phyloP scores from a whole-genome alignment of 2,888 invertebrate genomes.

The Tetramorium bicarinatum region DNA sequence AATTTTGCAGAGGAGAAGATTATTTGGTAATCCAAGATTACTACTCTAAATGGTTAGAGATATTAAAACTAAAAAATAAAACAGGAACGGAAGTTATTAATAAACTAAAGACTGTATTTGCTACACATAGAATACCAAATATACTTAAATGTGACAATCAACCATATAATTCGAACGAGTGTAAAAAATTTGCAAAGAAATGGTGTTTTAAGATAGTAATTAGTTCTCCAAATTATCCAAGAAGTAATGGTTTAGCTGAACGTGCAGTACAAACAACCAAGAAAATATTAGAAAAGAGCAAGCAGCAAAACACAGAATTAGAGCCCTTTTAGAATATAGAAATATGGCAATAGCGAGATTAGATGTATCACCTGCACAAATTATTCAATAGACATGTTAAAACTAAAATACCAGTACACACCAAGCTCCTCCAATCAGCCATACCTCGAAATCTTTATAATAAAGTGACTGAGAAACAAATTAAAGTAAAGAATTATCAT shows the following conservation, averaged over 20 bases:
- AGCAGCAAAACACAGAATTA: neutral
- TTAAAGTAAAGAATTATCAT: neutral
- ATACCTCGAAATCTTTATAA: too few species aligned
- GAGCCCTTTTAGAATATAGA: neutral
- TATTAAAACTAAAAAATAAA: neutral
- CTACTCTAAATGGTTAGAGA: slow-evolving; percentile 4
- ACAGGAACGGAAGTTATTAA: neutral
- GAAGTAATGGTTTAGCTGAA: neutral
- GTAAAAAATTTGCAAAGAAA: neutral
- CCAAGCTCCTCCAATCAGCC: too few species aligned
- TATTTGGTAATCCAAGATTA: neutral
- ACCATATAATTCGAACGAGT: neutral
- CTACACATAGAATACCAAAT: slow-evolving; percentile 1
- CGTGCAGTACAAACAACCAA: neutral
- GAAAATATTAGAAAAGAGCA: neutral
- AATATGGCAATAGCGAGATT: neutral
- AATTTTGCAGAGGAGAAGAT: neutral
- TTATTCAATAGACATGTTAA: neutral
- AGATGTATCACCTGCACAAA: neutral
- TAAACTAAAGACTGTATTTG: neutral
- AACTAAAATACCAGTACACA: neutral
- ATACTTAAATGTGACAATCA: neutral
- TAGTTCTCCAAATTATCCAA: neutral
- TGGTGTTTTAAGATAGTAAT: neutral
- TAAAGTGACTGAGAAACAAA: neutral